Conservation (phyloP, 1,140 invertebrate species). For the Sitobion miscanthi region DNA sequence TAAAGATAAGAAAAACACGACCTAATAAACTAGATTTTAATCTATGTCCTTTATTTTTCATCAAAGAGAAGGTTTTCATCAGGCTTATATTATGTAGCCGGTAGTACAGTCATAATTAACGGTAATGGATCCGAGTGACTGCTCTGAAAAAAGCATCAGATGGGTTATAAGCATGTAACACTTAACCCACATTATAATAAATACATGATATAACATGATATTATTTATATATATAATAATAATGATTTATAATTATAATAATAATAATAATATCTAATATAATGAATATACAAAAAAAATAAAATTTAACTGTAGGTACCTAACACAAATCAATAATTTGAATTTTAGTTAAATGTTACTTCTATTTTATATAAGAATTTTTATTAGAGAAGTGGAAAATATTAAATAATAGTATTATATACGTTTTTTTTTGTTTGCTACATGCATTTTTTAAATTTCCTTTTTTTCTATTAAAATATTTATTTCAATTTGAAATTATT, state of each 20-base stretch:
- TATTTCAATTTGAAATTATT: too few species aligned
- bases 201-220: background rate
- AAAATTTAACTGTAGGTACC: background rate
- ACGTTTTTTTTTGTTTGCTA: too few species aligned
- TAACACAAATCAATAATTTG: background rate
- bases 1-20: constrained; percentile 1
- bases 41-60: background rate
- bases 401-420: too few species aligned
- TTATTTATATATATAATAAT: too few species aligned
- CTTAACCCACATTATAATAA: background rate
- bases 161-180: background rate
- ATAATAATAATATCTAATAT: background rate
- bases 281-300: background rate
- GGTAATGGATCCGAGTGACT: background rate
- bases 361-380: too few species aligned
- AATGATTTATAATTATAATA: background rate
- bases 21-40: constrained; percentile 3
- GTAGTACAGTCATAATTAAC: background rate
- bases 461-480: too few species aligned
- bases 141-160: background rate
- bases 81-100: background rate
- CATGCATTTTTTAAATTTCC: too few species aligned
- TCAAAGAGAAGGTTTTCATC: background rate
- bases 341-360: too few species aligned
- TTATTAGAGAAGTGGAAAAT: too few species aligned